Percentiles rank a stretch among this genome's conserved stretches.
Evolutionary conservation across 2,797 vertebrate genomes (phyloP).

Genomic region (Sebastes vulpes): DNA sequence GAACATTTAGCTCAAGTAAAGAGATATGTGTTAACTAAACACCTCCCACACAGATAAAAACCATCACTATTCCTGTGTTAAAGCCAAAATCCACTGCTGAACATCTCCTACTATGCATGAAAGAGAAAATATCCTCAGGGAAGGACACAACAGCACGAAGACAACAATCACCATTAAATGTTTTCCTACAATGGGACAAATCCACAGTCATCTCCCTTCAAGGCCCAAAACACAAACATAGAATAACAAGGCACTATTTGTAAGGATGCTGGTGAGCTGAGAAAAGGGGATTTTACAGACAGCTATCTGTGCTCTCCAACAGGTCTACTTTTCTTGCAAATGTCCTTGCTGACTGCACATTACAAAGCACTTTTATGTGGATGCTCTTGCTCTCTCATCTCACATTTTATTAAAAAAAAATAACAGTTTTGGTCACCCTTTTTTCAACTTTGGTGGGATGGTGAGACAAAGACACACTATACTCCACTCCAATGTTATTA

Average conservation of each 20-base stretch:
- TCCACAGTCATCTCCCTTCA: neutral
- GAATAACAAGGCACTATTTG: neutral
- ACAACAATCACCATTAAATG: neutral
- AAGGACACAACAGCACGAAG: neutral
- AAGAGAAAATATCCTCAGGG: neutral
- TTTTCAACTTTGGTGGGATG: neutral
- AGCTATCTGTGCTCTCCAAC: neutral
- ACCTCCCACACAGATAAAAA: neutral
- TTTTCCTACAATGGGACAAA: neutral
- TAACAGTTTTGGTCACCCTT: neutral
- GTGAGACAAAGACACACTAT: neutral
- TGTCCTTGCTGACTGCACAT: neutral
- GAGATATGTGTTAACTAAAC: neutral
- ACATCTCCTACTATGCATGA: neutral
- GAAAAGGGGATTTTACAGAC: neutral
- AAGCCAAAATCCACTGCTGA: neutral
- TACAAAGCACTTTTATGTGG: neutral
- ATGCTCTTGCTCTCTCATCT: neutral
- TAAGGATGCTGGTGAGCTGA: neutral
- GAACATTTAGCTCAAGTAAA: neutral
- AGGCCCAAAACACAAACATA: neutral
- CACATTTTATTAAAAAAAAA: neutral
- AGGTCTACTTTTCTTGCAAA: neutral
- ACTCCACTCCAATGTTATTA: neutral
- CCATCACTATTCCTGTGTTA: neutral